phyloP scores from a whole-genome alignment of 2,888 invertebrate species.

The Machimus atricapillus region DNA sequence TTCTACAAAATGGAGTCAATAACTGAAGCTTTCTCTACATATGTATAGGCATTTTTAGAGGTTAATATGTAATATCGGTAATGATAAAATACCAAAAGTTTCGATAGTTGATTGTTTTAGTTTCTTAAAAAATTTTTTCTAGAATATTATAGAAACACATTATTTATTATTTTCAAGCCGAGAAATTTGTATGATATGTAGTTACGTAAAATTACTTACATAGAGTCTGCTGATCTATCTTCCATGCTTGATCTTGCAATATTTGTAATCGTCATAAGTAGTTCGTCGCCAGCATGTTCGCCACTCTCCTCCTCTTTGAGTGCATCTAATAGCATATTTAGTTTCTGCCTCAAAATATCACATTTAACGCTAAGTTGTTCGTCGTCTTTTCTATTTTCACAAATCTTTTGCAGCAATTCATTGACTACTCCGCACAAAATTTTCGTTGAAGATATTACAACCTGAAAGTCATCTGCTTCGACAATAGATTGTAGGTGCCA shows the following conservation, averaged over 20 bases:
- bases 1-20: too few relatives aligned
- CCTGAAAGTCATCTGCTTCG: constrained; percentile 78
- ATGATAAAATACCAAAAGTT: too few relatives aligned
- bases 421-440: constrained; percentile 80
- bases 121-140: too few relatives aligned
- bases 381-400: constrained; percentile 69
- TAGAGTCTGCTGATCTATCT: neutral
- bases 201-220: constrained; percentile 1
- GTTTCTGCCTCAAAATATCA: constrained; percentile 74
- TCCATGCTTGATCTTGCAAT: constrained; percentile 54
- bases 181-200: neutral
- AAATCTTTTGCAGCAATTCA: constrained; percentile 72
- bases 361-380: constrained; percentile 73
- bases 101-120: too few relatives aligned
- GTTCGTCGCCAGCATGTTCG: constrained; percentile 58
- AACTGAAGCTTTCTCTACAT: too few relatives aligned
- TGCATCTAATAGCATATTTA: constrained; percentile 75
- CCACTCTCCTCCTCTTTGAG: constrained; percentile 72
- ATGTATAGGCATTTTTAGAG: too few relatives aligned
- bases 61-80: too few relatives aligned
- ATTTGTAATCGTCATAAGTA: constrained; percentile 56
- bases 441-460: constrained; percentile 76
- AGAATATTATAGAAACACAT: too few relatives aligned
- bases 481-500: constrained; percentile 86
- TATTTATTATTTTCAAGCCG: neutral